Conservation (phyloP, 2,888 invertebrate species). For the Palloptera scutellata region DNA sequence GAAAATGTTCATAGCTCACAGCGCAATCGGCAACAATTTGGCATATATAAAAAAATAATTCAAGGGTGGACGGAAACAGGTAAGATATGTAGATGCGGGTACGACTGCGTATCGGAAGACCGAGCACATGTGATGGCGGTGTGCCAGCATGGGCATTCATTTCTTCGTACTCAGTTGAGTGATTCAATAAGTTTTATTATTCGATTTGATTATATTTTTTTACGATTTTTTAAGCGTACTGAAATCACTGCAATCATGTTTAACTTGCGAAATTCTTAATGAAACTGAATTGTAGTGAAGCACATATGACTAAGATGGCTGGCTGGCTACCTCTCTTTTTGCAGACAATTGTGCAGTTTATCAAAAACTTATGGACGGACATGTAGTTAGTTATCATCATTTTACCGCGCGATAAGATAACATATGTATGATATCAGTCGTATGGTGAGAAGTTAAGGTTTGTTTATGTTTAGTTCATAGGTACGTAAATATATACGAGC, state of each 20-base stretch:
- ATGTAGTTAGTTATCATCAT: no score
- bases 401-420: conserved; percentile 48
- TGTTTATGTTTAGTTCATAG: conserved; percentile 15
- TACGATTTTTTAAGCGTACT: background rate
- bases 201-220: no score
- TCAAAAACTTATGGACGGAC: no score
- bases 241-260: conserved; percentile 25
- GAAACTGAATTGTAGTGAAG: conserved; percentile 31
- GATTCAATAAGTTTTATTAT: no score
- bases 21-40: conserved; percentile 75
- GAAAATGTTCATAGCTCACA: conserved; percentile 72
- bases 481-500: background rate
- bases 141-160: conserved; percentile 52
- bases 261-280: conserved; percentile 33
- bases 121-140: conserved; percentile 58
- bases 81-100: conserved; percentile 61
- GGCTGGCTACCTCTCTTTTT: background rate
- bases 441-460: background rate
- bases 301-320: conserved; percentile 19
- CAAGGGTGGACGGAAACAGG: conserved; percentile 68
- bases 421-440: background rate
- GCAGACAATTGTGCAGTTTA: no score
- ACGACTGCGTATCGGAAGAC: conserved; percentile 57
- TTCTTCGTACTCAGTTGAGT: background rate
- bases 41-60: conserved; percentile 72